Evolutionary conservation across 2,888 invertebrate species (phyloP), one percentile per base, ranked within the genome.

Genomic region (Galeopsomyia nigrocyanea): DNA sequence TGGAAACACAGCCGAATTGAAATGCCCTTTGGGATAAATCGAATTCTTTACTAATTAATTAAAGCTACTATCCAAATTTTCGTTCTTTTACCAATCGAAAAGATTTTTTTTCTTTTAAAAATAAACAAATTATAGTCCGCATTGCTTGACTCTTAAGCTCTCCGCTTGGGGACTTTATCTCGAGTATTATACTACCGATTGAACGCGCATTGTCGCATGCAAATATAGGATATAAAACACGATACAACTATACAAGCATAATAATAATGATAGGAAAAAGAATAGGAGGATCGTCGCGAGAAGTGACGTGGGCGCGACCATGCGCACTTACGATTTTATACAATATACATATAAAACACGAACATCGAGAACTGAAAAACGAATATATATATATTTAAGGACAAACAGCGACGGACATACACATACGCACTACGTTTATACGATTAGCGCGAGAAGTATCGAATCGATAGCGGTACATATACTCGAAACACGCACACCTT

Each of bases 1-100:
- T 74, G 77, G 76, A 78, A 83, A 84, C 86, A 86, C 86, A 86
- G 86, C 86, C 86, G 84, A 86, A 86, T 86, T 75, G 85, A 86
- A 85, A 85, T 86, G 85, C 85, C 83, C 80, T 82, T 75, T 5
- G 7, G 39, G 39, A 39, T 10, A 80, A 81, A 80, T 78, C 19
- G 39, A 39, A 39, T 39, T 39, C 39, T 9, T 39, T 7, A 39
- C 39, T 39, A 39, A 39, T 10, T 39, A 39, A 39, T 39, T 39
- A 39, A 39, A 39, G 39, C 39, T 39, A 39, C 13, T 39, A 39
- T 46, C 56, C 56, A 21, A 65, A 55, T 65, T 55, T 56, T 56
- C 26, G 47, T 65, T 13, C 56, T 56, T 22, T 17, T 65, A 22
- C 55, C 21, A 26, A 22, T 56, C 1, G 19, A 26, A 14, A 17